Evolutionary conservation across 2,113 vertebrate species (phyloP).

Genomic region (Dipodomys ordii): DNA sequence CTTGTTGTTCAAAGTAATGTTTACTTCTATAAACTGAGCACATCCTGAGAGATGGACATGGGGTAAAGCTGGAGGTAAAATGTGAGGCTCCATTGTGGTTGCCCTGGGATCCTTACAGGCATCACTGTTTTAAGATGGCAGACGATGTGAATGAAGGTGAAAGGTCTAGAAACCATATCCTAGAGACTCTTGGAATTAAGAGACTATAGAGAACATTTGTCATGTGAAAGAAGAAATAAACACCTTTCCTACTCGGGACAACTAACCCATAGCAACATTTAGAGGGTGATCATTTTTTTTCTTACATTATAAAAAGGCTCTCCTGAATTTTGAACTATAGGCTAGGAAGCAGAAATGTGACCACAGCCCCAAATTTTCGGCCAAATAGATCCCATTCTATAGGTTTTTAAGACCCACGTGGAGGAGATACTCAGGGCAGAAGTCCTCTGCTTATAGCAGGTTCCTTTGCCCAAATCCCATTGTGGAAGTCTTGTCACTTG

Average conservation of each 20-base stretch:
- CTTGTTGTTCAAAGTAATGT: background rate
- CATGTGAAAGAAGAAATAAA: background rate
- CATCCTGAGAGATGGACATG: background rate
- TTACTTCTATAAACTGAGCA: background rate
- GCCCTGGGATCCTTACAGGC: background rate
- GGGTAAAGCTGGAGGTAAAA: background rate
- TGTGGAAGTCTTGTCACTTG: background rate
- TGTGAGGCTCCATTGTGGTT: background rate
- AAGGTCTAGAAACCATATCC: background rate
- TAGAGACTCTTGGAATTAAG: background rate
- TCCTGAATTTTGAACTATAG: background rate
- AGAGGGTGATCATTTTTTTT: background rate
- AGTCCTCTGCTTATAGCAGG: background rate
- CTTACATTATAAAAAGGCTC: background rate
- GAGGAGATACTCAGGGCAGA: background rate
- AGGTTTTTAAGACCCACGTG: background rate
- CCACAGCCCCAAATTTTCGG: background rate
- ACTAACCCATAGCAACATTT: background rate
- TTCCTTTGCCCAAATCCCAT: background rate
- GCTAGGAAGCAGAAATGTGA: background rate
- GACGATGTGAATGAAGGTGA: background rate
- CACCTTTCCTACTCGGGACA: background rate
- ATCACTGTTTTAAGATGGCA: background rate
- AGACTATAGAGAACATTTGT: background rate
- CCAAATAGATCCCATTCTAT: background rate